Evolutionary conservation across 2,113 vertebrate genomes (phyloP).

Genomic region (Myotis brandtii): DNA sequence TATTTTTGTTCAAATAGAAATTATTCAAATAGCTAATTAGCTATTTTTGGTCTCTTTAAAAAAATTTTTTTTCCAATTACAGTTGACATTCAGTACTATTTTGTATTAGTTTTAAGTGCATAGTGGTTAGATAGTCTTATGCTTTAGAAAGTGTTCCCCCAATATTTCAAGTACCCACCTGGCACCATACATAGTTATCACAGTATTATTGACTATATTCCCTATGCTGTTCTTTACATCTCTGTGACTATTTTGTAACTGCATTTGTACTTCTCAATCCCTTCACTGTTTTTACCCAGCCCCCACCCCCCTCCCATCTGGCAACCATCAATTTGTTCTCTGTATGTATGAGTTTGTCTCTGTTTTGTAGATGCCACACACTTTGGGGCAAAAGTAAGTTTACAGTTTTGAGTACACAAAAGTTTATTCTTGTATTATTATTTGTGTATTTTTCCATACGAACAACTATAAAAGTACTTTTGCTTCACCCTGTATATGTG

Average conservation of each 20-base stretch:
- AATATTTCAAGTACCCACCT: not conserved
- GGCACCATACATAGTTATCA: not conserved
- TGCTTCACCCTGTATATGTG: not conserved
- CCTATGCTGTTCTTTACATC: not conserved
- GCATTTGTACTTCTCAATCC: not conserved
- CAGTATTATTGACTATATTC: not conserved
- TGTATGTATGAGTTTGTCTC: not conserved
- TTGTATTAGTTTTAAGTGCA: not conserved
- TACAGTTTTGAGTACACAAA: not conserved
- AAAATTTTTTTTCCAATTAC: not conserved
- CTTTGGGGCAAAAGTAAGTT: not conserved
- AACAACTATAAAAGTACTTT: not conserved
- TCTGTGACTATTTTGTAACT: not conserved
- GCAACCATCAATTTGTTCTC: not conserved
- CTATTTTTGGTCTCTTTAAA: not conserved
- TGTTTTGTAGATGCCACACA: not conserved
- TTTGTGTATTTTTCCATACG: not conserved
- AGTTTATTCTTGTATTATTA: not conserved
- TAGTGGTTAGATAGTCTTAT: not conserved
- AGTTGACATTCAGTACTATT: not conserved
- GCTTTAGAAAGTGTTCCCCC: not conserved
- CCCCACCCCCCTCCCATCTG: not conserved
- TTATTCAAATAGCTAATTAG: not conserved
- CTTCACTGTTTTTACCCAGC: not conserved
- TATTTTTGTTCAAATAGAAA: constrained; percentile 43